Evolutionary conservation across 2,797 vertebrate species (phyloP), one percentile per base, ranked within the genome.

Genomic region (Tadarida brasiliensis): DNA sequence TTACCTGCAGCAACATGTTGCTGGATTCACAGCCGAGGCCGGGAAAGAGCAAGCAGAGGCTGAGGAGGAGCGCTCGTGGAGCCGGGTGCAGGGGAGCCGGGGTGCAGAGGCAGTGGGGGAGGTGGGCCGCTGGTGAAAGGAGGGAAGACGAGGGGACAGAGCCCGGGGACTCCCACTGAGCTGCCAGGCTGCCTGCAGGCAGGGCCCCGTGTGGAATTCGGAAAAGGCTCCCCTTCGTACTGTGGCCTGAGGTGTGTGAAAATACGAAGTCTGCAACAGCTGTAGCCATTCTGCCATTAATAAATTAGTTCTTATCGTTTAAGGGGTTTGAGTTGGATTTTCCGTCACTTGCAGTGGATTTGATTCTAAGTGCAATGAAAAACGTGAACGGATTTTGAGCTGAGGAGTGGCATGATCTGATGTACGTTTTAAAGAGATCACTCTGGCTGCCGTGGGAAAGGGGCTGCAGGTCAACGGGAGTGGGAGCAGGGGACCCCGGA

Each of bases 351-450:
- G 71, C 77, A 20, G 16, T 83, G 91, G 85, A 85, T 93, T 90
- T 85, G 86, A 51, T 92, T 92, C 81, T 90, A 90, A 88, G 93
- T 77, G 67, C 84, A 77, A 10, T 84, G 61, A 94, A 90, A 95
- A 92, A 81, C 87, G 61, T 86, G 11, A 44, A 91, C 92, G 54
- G 92, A 59, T 67, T 93, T 81, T 77, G 87, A 87, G 54, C 81
- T 56, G 65, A 91, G 76, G 86, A 80, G n/a, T 5, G 8, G 57
- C 33, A 22, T 11, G 59, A 63, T 87, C 88, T 70, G 44, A 61
- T 87, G 90, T 78, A 73, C 44, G 44, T 51, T 76, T 94, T 39
- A 57, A 76, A 90, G 84, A 81, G 44, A 35, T 80, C 9, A 0
- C 49, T 54, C 63, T 86, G 47, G 89, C 87, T 91, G 83, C 67